These are phyloP conservation scores for Agonopterix alstromeriana DNA, from an alignment of 2,888 invertebrate genomes.

Conservation along the genomic window DNA sequence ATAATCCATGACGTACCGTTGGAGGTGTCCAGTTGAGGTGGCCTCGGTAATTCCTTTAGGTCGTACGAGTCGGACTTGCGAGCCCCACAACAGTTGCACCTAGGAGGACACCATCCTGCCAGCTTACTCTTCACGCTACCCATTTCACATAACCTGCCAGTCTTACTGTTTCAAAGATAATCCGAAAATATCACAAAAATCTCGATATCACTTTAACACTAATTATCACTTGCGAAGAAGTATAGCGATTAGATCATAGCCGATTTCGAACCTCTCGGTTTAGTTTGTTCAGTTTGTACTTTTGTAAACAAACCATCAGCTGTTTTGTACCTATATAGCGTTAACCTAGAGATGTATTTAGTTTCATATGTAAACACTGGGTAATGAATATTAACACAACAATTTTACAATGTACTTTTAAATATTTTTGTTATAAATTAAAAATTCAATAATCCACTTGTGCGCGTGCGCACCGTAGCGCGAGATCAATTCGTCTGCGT, in stretches of 20 bases:
- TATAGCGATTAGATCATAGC: conserved; percentile 44
- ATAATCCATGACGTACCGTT: conserved; percentile 44
- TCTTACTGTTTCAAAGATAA: conserved; percentile 6
- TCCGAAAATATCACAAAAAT: conserved; percentile 12
- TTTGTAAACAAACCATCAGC: conserved; percentile 47
- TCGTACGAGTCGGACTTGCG: conserved; percentile 46
- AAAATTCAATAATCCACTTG: conserved; percentile 1
- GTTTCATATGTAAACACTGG: not conserved
- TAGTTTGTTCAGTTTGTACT: conserved; percentile 34
- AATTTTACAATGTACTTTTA: too few relatives aligned
- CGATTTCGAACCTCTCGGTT: conserved; percentile 24
- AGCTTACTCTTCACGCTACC: conserved; percentile 56
- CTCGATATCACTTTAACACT: conserved; percentile 26
- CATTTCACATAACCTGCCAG: conserved; percentile 24
- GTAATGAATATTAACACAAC: too few relatives aligned
- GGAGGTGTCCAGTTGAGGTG: conserved; percentile 43
- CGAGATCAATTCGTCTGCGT: conserved; percentile 39
- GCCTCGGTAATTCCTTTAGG: conserved; percentile 55
- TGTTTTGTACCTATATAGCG: conserved; percentile 16
- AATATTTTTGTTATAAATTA: too few relatives aligned
- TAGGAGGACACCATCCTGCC: conserved; percentile 30
- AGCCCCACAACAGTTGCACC: conserved; percentile 37
- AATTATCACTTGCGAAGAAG: conserved; percentile 22
- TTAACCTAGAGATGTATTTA: not conserved
- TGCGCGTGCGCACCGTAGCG: conserved; percentile 44